phyloP scores from a whole-genome alignment of 2,888 invertebrate species.

The Thalpophila matura region DNA sequence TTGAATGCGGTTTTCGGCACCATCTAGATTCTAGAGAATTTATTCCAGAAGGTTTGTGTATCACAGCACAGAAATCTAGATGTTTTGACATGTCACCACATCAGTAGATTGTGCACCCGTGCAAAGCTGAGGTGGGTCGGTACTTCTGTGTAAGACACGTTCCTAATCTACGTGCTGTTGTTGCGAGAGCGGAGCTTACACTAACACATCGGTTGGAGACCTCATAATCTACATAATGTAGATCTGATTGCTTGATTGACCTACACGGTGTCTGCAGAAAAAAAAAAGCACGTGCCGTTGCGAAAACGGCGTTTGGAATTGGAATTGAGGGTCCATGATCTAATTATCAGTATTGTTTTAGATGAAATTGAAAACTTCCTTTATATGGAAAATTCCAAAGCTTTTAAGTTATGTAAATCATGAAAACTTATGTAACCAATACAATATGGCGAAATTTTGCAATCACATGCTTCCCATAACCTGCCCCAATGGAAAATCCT shows the following conservation, averaged over 20 bases:
- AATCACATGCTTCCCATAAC: slow-evolving; percentile 7
- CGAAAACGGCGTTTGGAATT: background rate
- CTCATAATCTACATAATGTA: background rate
- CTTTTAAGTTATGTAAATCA: background rate
- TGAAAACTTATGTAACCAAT: slow-evolving; percentile 25
- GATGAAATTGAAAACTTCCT: background rate
- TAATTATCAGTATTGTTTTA: background rate
- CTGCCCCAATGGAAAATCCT: slow-evolving; percentile 30
- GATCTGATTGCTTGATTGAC: background rate
- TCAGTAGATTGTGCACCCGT: too few relatives aligned
- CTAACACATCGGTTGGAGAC: too few relatives aligned
- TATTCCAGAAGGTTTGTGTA: too few relatives aligned
- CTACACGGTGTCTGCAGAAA: background rate
- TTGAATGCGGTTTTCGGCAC: too few relatives aligned
- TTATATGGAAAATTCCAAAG: background rate
- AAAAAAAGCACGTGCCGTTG: background rate
- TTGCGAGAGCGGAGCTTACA: too few relatives aligned
- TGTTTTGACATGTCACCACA: too few relatives aligned
- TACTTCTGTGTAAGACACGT: too few relatives aligned
- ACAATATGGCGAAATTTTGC: slow-evolving; percentile 3
- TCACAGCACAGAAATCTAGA: too few relatives aligned
- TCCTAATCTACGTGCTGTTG: too few relatives aligned
- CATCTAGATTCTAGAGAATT: too few relatives aligned
- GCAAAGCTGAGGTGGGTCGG: too few relatives aligned
- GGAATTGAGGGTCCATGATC: background rate